Evolutionary conservation across 2,888 invertebrate genomes (phyloP), one percentile per base, ranked within the genome.

Genomic region (Axea sp.): DNA sequence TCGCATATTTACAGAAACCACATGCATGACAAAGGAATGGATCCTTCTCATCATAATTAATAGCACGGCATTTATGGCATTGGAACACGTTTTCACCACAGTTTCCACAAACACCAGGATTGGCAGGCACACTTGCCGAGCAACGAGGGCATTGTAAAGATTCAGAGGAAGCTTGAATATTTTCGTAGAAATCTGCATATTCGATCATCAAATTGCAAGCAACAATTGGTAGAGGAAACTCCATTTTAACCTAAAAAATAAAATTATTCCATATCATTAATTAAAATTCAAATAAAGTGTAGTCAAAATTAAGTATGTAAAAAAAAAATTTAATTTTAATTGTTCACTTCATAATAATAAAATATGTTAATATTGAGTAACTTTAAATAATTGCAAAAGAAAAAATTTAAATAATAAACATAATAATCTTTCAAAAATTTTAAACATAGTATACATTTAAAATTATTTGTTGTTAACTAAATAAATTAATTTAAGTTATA

Each of bases 81-180:
- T 99, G 99, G 89, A 96, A 99, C 0, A 99, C 99, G 87, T 99
- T 99, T 87, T 99, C 99, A 0, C 99, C 98, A 84, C 97, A 97
- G 87, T 97, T 97, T 0, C 94, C 95, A 85, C 99, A 99, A 0
- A 99, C 97, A 0, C 99, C 99, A 0, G 99, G 98, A 86, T 97
- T 97, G 0, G 99, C 96, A 0, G 98, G 97, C 0, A 99, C 99
- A 0, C 96, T 95, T 14, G 98, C 97, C 65, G 97, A 97, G 86
- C 99, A 99, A 14, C 98, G 91, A 0, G 98, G 98, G 83, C 98
- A 98, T 87, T 98, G 97, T 11, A 98, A 89, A 0, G 96, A 98
- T 88, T 98, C 98, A 78, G 96, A 94, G 0, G 96, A 96, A 0
- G 95, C 95, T 67, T 75, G 75, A 67, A 96, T 94, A 80, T 98